Base-by-base conservation (phyloP, 2,888 invertebrate genomes). In the Amphipyra tragopoginis region DNA sequence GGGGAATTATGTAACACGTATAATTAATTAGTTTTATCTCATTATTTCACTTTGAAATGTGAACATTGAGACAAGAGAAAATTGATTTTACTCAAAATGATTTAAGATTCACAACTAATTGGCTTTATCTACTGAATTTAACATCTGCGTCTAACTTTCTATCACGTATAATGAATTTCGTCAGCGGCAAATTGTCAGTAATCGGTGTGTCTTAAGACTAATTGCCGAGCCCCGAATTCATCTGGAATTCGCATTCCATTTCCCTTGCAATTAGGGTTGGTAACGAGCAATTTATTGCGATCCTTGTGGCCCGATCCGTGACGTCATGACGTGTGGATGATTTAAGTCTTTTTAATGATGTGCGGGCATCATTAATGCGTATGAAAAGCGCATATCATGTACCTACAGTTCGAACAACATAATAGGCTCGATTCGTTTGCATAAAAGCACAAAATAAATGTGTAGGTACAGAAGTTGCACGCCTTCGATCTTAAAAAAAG, bases 271-370 rank as follows among this genome's bases (percentile, higher is more conserved):
- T 92, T 90, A 90, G 80, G 82, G 71, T 81, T 85, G 90, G 90
- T 90, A 92, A 90, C 87, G 87, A 76, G 83, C 82, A 89, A 92
- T 91, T 90, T 90, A 92, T 89, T 76, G 83, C 84, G 71, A 77
- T 74, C 73, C 75, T 75, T 77, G 73, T 52, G 76, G 69, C 53
- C 29, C 40, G 52, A 45, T 36, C 6, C 5, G 15, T 42, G 51
- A 51, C 40, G 11, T 38, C 29, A 36, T 42, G 42, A 51, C 39
- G 34, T 70, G 51, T 15, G 39, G 54, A 52, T 75, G 51, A 60
- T 72, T 65, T 61, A 65, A 60, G n/a, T 44, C 15, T 72, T 66
- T 58, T 67, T 64, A 67, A 76, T 67, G 44, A 63, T 63, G 52
- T 56, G 48, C 13, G 8, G 9, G 26, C 33, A 42, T 57, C 45